phyloP scores from a whole-genome alignment of 2,797 vertebrate genomes.

The Myiotriccus ornatus region DNA sequence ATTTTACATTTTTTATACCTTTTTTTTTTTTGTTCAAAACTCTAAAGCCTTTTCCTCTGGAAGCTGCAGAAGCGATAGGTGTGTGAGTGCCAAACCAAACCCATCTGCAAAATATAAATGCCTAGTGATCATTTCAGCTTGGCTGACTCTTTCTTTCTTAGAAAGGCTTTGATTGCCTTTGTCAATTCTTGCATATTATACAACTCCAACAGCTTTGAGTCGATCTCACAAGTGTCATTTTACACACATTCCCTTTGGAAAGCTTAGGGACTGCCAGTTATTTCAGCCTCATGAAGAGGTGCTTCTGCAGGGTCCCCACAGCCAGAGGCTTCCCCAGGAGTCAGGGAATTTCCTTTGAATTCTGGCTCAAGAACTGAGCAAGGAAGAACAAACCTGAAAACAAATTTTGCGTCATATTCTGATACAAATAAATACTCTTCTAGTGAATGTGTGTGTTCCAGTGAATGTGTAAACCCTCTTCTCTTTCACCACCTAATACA shows the following conservation, averaged over 20 bases:
- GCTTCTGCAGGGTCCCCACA: neutral
- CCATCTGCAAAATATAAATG: neutral
- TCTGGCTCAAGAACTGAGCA: neutral
- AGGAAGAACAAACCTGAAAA: neutral
- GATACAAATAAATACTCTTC: neutral
- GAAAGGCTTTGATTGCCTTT: neutral
- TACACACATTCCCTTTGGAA: neutral
- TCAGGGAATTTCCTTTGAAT: neutral
- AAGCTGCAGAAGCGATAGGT: neutral
- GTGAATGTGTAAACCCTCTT: neutral
- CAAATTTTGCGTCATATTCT: neutral
- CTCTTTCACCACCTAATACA: neutral
- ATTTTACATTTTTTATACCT: neutral
- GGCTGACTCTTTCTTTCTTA: neutral
- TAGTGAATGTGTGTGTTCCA: neutral
- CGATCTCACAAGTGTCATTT: fast-evolving
- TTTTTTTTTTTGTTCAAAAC: neutral
- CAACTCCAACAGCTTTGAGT: neutral
- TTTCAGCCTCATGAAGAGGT: neutral
- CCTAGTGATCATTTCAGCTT: neutral
- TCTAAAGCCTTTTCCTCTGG: neutral
- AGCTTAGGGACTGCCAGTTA: neutral
- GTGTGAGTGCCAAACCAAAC: neutral
- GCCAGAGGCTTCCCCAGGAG: neutral
- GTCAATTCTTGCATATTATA: neutral